Evolutionary conservation across 2,888 invertebrate genomes (phyloP), one percentile per base, ranked within the genome.

Genomic region (Xanthia icteritia): DNA sequence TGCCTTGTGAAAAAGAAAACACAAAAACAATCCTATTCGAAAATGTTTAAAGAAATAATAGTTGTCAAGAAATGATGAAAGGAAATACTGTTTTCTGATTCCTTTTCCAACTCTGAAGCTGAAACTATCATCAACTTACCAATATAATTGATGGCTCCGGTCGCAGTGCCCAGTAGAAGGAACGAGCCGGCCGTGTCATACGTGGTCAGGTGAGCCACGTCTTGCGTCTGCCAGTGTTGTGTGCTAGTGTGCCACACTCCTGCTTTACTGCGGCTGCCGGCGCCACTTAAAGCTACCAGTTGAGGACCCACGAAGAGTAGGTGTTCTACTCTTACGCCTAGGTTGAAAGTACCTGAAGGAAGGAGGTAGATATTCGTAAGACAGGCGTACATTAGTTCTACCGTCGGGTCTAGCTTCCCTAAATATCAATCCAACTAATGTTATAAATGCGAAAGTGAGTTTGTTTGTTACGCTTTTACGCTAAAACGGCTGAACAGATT

Each of bases 191-290:
- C 99, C 0, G 99, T 99, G 94, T 99, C 99, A 92, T 99, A 99
- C 0, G 99, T 99, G 15, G 99, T 98, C 77, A 99, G 99, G 3
- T 99, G 99, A 31, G 99, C 98, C 23, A 99, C 98, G 94, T 99
- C 99, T 93, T 99, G 99, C 63, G 99, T 96, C 97, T 99, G 99
- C 99, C 99, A 99, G 94, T 99, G 99, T 91, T 99, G 99, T 0
- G 99, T 99, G 98, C 99, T 99, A 0, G 99, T 99, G 94, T 99
- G 99, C 99, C 99, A 99, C n/a, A 99, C 99, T 1, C 99, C 99
- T 39, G 99, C 98, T 95, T 99, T 99, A 83, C 96, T 95, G 15
- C 96, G 91, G 58, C 94, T 93, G 51, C 96, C 97, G 0, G 96
- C 95, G 3, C 97, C 96, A 64, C 99, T 99, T 45, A 99, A 96